These are phyloP conservation scores for Copsychus sechellarum DNA, from an alignment of 2,113 vertebrate species.

Conservation along the genomic window DNA sequence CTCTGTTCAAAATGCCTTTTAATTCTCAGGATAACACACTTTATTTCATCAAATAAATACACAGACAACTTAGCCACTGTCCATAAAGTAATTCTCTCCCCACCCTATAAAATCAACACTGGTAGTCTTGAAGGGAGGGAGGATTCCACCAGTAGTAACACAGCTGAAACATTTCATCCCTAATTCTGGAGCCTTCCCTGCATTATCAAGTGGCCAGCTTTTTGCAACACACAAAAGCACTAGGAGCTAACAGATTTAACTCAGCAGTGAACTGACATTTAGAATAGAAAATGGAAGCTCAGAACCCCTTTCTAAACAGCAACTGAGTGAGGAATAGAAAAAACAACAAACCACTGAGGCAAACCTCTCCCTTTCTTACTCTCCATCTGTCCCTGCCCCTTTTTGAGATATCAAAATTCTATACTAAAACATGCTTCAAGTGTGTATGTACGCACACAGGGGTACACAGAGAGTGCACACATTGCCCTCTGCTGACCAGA, in stretches of 20 bases:
- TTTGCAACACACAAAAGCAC: not conserved
- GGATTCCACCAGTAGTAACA: not conserved
- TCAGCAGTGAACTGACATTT: not conserved
- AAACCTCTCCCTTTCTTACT: not conserved
- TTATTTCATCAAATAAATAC: not conserved
- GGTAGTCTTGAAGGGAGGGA: not conserved
- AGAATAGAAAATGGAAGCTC: not conserved
- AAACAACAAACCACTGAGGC: not conserved
- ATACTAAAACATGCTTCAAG: not conserved
- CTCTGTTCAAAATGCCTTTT: not conserved
- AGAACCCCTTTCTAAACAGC: not conserved
- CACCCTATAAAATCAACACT: not conserved
- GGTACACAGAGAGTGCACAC: not conserved
- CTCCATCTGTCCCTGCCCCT: not conserved
- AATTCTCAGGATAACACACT: not conserved
- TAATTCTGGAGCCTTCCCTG: not conserved
- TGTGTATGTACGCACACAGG: not conserved
- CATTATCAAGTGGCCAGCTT: not conserved
- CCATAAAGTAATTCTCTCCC: not conserved
- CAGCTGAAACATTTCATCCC: not conserved
- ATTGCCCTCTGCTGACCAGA: slow-evolving; percentile 36
- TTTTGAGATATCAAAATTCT: not conserved
- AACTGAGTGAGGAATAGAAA: not conserved
- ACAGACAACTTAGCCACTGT: not conserved
- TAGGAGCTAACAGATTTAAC: not conserved